Evolutionary conservation across 2,888 invertebrate genomes (phyloP).

Genomic region (Agrenia bidenticulata): DNA sequence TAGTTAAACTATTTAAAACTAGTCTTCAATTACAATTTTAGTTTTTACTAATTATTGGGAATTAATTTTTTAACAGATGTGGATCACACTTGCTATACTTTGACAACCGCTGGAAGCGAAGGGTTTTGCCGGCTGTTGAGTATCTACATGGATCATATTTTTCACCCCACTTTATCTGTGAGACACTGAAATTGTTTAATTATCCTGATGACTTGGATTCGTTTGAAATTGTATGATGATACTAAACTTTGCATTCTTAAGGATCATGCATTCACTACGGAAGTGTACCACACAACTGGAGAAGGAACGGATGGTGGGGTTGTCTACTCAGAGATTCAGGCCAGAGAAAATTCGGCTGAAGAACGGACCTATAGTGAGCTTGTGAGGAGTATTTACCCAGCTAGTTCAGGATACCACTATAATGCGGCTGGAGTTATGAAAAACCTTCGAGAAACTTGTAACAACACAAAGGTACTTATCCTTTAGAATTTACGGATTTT

Average conservation of each 20-base stretch:
- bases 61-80: too few relatives aligned
- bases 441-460: conserved; percentile 78
- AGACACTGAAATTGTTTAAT: conserved; percentile 43
- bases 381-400: conserved; percentile 71
- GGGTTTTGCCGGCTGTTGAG: conserved; percentile 87
- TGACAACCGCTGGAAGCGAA: conserved; percentile 81
- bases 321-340: conserved; percentile 80
- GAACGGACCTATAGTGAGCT: conserved; percentile 68
- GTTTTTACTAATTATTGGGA: too few relatives aligned
- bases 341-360: conserved; percentile 76
- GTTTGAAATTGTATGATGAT: too few relatives aligned
- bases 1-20: too few relatives aligned
- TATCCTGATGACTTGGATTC: conserved; percentile 28
- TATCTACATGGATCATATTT: conserved; percentile 85
- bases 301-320: conserved; percentile 89
- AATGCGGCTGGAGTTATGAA: conserved; percentile 83
- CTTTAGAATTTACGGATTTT: conserved; percentile 4
- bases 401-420: conserved; percentile 79
- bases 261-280: conserved; percentile 81
- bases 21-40: neutral
- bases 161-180: conserved; percentile 77
- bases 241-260: conserved; percentile 54
- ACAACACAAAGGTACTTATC: conserved; percentile 70
- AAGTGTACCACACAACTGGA: conserved; percentile 87
- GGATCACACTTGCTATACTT: conserved; percentile 87